Evolutionary conservation across 2,888 invertebrate species (phyloP), one percentile per base, ranked within the genome.

Genomic region (Thumatha senex): DNA sequence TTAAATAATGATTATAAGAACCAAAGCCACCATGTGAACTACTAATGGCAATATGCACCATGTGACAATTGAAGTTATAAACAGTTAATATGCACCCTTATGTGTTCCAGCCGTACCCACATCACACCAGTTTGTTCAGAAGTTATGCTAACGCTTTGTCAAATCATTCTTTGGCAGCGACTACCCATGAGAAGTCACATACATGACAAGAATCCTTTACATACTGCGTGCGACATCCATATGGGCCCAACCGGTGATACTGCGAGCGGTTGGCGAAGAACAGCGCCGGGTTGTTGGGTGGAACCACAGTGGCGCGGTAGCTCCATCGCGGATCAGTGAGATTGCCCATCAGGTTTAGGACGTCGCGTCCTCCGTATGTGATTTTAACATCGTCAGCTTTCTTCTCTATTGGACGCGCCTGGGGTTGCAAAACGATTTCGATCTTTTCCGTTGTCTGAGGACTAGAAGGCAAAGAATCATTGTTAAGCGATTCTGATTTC

Each of bases 191-290:
- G 78, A 92, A 93, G 74, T 89, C 92, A 63, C 93, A 93, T 54
- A 80, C 73, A 69, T 82, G 84, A 80, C 93, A 93, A 70, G 82
- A 79, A 62, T 92, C 92, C 72, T 85, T 90, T 80, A 92, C 92
- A 70, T 93, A 93, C 82, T 93, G 93, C 77, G 92, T 92, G 72
- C 85, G 88, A 56, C 92, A 88, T 65, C 92, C 92, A 54, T 90
- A 89, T 9, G 92, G 91, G 7, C 93, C 92, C 69, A 93, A 82
- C 46, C 93, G 92, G 77, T 93, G 93, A 69, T 93, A 93, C 78
- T 93, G 92, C 40, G 94, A 94, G 69, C 93, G 92, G 82, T 94
- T 94, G 64, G 92, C 92, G 73, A 93, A 93, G 88, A 92, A 93
- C 70, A 92, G 83, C n/a, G 87, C 82, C 10, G 92, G 89, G 72